Evolutionary conservation across 2,113 vertebrate species (phyloP).

Genomic region (Chrysochloris asiatica): DNA sequence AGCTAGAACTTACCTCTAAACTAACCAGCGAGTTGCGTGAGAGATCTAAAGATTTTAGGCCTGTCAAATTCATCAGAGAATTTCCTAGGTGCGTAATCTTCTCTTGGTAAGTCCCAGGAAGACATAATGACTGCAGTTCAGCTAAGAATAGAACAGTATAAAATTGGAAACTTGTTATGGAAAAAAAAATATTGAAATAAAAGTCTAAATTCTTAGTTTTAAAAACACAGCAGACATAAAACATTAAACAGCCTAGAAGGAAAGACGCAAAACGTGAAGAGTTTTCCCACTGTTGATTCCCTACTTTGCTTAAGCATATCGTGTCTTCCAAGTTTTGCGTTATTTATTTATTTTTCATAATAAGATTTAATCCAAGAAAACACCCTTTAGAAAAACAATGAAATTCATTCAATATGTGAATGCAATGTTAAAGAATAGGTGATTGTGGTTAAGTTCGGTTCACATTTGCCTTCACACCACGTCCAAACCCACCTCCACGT

Average conservation of each 20-base stretch:
- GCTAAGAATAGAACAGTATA: constrained; percentile 71
- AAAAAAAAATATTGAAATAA: neutral
- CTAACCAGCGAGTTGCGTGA: constrained; percentile 87
- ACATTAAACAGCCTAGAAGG: neutral
- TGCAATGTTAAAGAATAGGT: neutral
- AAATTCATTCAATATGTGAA: neutral
- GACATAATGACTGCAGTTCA: constrained; percentile 86
- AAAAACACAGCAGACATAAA: neutral
- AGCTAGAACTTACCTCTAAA: constrained; percentile 82
- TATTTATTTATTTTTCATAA: too few relatives aligned
- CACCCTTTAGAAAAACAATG: neutral
- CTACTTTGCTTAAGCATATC: too few relatives aligned
- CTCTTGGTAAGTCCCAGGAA: constrained; percentile 87
- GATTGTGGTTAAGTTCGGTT: neutral
- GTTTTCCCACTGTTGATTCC: too few relatives aligned
- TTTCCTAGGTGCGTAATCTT: constrained; percentile 87
- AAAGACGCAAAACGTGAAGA: neutral
- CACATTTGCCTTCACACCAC: neutral
- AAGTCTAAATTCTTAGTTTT: neutral
- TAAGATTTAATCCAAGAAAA: neutral
- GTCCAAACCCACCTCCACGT: accelerated
- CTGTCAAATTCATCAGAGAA: constrained; percentile 83
- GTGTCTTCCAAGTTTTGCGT: too few relatives aligned
- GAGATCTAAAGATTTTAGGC: constrained; percentile 87
- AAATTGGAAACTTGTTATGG: constrained; percentile 22